Conservation (phyloP, 2,888 invertebrate genomes). For the Petrophora chlorosata region DNA sequence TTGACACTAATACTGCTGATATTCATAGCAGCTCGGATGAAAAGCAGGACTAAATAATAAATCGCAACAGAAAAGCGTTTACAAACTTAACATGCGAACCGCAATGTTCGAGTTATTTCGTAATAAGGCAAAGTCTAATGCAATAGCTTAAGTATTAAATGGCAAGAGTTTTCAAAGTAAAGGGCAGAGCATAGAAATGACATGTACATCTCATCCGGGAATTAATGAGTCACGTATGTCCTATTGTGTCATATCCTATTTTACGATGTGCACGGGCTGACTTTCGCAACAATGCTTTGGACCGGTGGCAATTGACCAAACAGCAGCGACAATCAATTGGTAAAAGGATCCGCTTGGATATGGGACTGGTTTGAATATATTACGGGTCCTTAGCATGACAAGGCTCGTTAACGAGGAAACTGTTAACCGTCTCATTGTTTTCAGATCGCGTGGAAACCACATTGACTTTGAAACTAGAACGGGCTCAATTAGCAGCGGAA, state of each 20-base stretch:
- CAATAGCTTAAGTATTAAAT: constrained; percentile 28
- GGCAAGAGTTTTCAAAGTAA: constrained; percentile 33
- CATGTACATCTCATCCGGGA: constrained; percentile 40
- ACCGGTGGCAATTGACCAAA: constrained; percentile 67
- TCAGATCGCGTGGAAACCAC: constrained; percentile 77
- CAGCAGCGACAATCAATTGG: constrained; percentile 68
- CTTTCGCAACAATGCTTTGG: constrained; percentile 67
- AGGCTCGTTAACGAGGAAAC: constrained; percentile 49
- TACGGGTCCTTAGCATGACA: constrained; percentile 44
- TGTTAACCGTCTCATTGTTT: constrained; percentile 52
- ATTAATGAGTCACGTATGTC: constrained; percentile 52
- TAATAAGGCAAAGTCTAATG: constrained; percentile 25
- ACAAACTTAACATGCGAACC: constrained; percentile 27
- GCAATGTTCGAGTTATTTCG: constrained; percentile 29
- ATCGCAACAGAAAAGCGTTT: constrained; percentile 22
- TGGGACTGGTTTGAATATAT: constrained; percentile 50
- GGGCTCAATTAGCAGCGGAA: constrained; percentile 78
- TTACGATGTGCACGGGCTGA: constrained; percentile 59
- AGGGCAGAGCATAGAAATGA: constrained; percentile 21
- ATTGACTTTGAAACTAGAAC: constrained; percentile 72
- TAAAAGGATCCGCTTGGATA: constrained; percentile 50
- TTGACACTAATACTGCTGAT: constrained; percentile 31
- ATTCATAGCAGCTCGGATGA: constrained; percentile 26
- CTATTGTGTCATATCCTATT: constrained; percentile 77
- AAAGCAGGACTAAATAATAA: constrained; percentile 19